phyloP scores from a whole-genome alignment of 2,113 vertebrate species.

The Rhodinocichla rosea region DNA sequence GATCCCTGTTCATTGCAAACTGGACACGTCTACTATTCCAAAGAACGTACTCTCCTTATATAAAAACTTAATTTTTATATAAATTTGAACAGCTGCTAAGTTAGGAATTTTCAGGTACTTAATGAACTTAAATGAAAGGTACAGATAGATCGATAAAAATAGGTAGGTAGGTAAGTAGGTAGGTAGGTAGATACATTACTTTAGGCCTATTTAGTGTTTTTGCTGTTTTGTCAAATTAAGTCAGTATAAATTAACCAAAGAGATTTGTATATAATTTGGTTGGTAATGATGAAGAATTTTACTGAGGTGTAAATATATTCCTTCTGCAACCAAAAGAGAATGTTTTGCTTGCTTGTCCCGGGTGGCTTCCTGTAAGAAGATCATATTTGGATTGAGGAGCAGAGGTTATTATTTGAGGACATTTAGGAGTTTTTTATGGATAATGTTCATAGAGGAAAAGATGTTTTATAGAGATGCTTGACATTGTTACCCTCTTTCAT shows the following conservation, averaged over 20 bases:
- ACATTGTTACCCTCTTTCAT: background rate
- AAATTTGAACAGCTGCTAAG: background rate
- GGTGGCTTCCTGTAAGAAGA: constrained; percentile 36
- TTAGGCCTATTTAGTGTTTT: background rate
- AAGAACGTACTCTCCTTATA: background rate
- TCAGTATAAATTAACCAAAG: background rate
- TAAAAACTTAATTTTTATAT: background rate
- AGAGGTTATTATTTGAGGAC: constrained; percentile 36
- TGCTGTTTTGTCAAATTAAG: background rate
- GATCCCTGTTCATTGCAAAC: background rate
- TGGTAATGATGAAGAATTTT: background rate
- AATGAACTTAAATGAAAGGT: background rate
- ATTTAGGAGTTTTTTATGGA: constrained; percentile 22
- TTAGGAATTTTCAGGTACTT: background rate
- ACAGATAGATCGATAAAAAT: rapidly evolving
- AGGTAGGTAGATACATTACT: background rate
- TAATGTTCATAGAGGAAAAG: background rate
- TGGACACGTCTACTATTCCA: background rate
- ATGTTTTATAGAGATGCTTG: background rate
- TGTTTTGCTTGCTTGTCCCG: constrained; percentile 9
- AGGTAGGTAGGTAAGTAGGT: background rate
- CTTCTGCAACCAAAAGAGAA: background rate
- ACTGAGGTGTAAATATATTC: background rate
- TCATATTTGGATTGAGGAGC: constrained; percentile 26
- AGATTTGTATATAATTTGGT: background rate